Conservation (phyloP, 2,113 vertebrate species). For the Potamarius usumacintae region DNA sequence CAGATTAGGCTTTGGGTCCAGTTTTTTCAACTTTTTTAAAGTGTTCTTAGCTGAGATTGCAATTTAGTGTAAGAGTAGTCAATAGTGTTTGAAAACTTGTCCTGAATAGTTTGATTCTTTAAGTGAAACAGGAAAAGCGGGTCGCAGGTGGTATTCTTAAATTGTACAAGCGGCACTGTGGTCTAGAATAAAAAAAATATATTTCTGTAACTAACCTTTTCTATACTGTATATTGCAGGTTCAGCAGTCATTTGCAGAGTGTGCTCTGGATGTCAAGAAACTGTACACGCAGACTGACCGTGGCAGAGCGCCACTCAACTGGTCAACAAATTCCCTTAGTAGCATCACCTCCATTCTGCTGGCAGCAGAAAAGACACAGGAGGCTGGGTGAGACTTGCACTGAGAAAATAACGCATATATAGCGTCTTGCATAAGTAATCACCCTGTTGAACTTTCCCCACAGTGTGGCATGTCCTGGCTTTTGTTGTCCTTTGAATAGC, state of each 20-base stretch:
- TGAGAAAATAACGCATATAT: neutral
- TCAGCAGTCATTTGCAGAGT: slow-evolving; percentile 79
- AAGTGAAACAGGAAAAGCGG: neutral
- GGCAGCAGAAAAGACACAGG: slow-evolving; percentile 71
- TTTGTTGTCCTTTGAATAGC: neutral
- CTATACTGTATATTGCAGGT: slow-evolving; percentile 66
- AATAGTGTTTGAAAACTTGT: neutral
- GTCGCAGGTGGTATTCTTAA: neutral
- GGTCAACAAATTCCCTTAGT: slow-evolving; percentile 70
- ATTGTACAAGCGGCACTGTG: neutral
- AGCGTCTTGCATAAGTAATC: neutral
- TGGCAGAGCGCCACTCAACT: slow-evolving; percentile 52
- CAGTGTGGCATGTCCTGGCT: neutral
- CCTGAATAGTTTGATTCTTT: neutral
- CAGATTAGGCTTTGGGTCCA: neutral
- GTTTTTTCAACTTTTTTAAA: neutral
- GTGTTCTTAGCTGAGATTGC: neutral
- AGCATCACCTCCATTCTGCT: slow-evolving; percentile 72
- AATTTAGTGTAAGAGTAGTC: neutral
- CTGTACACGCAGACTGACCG: slow-evolving; percentile 55
- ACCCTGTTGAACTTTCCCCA: neutral
- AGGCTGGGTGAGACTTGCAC: slow-evolving; percentile 78
- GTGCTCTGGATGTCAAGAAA: slow-evolving; percentile 80
- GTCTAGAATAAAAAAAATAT: neutral
- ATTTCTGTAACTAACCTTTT: neutral